Evolutionary conservation across 1,140 invertebrate genomes (phyloP), one percentile per base, ranked within the genome.

Genomic region (Drosophila pandora): DNA sequence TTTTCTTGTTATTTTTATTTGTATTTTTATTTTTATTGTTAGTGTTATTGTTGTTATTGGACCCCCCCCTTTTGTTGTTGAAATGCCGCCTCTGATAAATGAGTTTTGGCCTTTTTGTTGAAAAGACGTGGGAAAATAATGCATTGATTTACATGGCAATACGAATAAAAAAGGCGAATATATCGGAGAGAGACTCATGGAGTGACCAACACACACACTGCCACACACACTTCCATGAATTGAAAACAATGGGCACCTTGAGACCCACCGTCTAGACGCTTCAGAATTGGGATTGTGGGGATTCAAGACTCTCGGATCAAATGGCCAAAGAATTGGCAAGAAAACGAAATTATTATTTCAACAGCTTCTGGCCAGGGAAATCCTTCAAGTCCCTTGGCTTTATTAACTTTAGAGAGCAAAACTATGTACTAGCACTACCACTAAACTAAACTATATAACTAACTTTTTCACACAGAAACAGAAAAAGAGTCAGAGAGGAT

Each of bases 111-210:
- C 70, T 78, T 82, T 74, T 81, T 75, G 74, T 82, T 77, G 65
- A 83, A 83, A 71, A 79, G 79, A 78, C 70, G 79, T 83, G 79
- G 79, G 79, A 83, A 83, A 83, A 83, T 83, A 62, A 70, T 78
- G 74, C 75, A 62, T 82, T 59, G 74, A 83, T 83, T 83, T 83
- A 83, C 79, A 82, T 82, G 75, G 65, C 54, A 45, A 76, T 47
- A 55, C 23, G 57, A 52, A 49, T 23, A 17, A 17, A 17, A 17
- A 17, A 17, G 1, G 17, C 17, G 17, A 17, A 17, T 17, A 17
- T 17, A 17, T 17, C 17, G 17, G 17, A 17, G 17, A 17, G 17
- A 17, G 25, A 28, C 25, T 28, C 5, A 28, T 28, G 25, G 5
- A 7, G 5, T 28, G 25, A 28, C 25, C 25, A 28, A 28, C 5